A percentile compares a stretch with the other conserved stretches of the same genome.
Conservation (phyloP, 2,888 invertebrate species). For the Heliconius erato region DNA sequence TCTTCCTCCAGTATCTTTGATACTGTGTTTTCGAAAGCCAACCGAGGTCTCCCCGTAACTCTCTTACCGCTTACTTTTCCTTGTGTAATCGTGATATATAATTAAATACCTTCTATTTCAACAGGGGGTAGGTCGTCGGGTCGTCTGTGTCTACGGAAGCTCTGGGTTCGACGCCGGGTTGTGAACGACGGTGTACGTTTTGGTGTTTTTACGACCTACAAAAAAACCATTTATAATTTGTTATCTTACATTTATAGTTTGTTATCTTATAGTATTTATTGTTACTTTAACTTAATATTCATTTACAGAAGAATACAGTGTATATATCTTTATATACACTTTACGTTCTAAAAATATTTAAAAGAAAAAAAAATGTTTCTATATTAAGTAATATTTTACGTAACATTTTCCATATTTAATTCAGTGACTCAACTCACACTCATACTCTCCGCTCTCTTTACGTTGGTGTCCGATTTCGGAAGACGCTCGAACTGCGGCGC, state of each 20-base stretch:
- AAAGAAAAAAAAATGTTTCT: no score
- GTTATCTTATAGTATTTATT: neutral
- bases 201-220: constrained; percentile 91
- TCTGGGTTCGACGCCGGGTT: constrained; percentile 94
- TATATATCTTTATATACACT: no score
- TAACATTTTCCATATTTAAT: neutral
- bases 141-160: constrained; percentile 91
- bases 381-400: neutral
- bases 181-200: constrained; percentile 98
- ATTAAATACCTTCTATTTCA: constrained; percentile 93
- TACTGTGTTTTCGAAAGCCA: no score
- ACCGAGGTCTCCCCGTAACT: no score
- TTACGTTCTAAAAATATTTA: no score
- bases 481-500: constrained; percentile 87
- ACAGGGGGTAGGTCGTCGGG: constrained; percentile 92
- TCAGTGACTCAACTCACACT: constrained; percentile 82
- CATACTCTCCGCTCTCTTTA: constrained; percentile 96
- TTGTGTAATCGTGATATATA: neutral
- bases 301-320: no score
- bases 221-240: neutral
- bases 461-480: constrained; percentile 85
- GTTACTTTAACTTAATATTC: no score
- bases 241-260: neutral
- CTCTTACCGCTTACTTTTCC: no score
- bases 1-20: no score